Evolutionary conservation across 2,113 vertebrate species (phyloP), one percentile per base, ranked within the genome.

Genomic region (Ceuthmochares aereus): DNA sequence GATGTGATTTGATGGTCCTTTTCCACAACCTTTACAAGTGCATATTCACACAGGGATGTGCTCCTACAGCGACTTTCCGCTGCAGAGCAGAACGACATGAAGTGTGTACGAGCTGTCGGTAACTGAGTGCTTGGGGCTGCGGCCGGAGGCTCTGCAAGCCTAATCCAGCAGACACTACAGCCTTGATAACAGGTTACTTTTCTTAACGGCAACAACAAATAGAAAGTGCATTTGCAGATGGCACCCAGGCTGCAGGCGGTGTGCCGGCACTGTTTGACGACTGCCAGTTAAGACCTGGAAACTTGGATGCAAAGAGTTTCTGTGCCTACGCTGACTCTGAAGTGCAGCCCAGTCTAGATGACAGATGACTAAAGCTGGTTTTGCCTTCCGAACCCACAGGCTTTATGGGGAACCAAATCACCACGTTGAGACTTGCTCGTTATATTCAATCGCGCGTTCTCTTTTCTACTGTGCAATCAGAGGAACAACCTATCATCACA

Each of bases 351-450:
- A 62, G 64, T 8, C 49, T 4, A 23, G 3, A n/a, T 74, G 60
- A 23, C 30, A 67, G 0, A 22, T 4, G 64, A 27, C 36, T 25
- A 11, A 47, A n/a, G 32, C 36, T 79, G 43, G 19, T 84, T 60
- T 59, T 75, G 70, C 51, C 47, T 82, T 52, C 27, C 32, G 66
- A n/a, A 87, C 26, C 72, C 91, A 87, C 79, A 92, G 55, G 55
- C 80, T 91, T 80, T 49, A 56, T 1, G 0, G 21, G 64, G 55
- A 92, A 47, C 26, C 21, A 87, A 94, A 95, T 84, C 40, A 91
- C n/a, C 93, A 14, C 54, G n/a, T 63, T 47, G 30, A 42, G 27
- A 67, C 16, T 10, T 70, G 55, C 54, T 89, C 32, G 15, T 32
- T 77, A 7, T 4, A 47, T 20, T 63, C 73, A 34, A 34, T 26